Evolutionary conservation across 1,140 invertebrate genomes (phyloP).

Genomic region (Drosophila biarmipes): DNA sequence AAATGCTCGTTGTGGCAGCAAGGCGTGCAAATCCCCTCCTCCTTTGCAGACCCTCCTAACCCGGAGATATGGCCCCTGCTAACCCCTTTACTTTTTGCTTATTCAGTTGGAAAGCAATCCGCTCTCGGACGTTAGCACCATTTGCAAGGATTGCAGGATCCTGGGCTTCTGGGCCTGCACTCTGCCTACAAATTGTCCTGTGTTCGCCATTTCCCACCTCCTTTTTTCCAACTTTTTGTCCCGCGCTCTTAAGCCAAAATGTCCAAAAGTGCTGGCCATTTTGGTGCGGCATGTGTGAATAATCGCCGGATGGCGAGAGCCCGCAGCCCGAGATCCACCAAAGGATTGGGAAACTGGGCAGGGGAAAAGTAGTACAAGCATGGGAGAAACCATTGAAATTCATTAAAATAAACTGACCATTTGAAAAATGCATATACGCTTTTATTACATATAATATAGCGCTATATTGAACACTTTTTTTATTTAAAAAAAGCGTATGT

Average conservation of each 20-base stretch:
- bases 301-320: slow-evolving; percentile 67
- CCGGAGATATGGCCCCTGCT: slow-evolving; percentile 5
- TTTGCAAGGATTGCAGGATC: slow-evolving; percentile 51
- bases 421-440: background rate
- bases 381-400: background rate
- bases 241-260: slow-evolving; percentile 53
- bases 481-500: too few relatives aligned
- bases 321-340: slow-evolving; percentile 12
- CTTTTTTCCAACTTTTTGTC: slow-evolving; percentile 34
- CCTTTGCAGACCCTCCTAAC: slow-evolving; percentile 2
- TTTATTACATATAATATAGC: background rate
- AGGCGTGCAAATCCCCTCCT: slow-evolving; percentile 36
- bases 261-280: slow-evolving; percentile 75
- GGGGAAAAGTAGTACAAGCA: background rate
- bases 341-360: slow-evolving; percentile 7
- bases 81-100: slow-evolving; percentile 65
- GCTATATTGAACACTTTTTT: too few relatives aligned
- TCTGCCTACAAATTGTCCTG: slow-evolving; percentile 69
- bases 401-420: background rate
- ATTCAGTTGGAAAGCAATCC: slow-evolving; percentile 69
- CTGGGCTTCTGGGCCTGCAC: slow-evolving; percentile 15
- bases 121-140: slow-evolving; percentile 53
- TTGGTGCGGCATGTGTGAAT: slow-evolving; percentile 80
- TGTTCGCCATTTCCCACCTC: slow-evolving; percentile 15
- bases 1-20: slow-evolving; percentile 71